These are phyloP conservation scores for Geophilus truncorum DNA, from an alignment of 2,888 invertebrate species.

Conservation along the genomic window DNA sequence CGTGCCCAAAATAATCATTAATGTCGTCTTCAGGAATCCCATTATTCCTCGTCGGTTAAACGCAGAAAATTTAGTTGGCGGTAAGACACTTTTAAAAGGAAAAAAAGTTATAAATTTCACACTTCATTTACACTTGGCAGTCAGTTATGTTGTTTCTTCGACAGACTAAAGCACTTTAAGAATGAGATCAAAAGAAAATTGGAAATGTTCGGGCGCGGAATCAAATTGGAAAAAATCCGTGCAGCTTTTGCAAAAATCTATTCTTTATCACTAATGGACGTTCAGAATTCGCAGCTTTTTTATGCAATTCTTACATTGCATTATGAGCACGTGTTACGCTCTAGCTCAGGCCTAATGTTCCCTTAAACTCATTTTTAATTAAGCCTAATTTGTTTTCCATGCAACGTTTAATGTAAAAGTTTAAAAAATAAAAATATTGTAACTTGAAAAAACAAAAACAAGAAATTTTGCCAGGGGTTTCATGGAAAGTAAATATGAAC, in stretches of 20 bases:
- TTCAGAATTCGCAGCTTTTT: background rate
- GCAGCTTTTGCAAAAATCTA: background rate
- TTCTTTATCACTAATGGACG: background rate
- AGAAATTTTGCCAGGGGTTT: background rate
- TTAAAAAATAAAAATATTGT: background rate
- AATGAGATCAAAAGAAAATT: background rate
- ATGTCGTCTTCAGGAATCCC: background rate
- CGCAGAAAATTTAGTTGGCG: background rate
- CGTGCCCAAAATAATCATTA: background rate
- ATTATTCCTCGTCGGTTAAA: background rate
- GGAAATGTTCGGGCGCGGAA: background rate
- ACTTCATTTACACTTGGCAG: background rate
- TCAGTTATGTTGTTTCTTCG: background rate
- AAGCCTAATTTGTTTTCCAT: too few relatives aligned
- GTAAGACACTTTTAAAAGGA: background rate
- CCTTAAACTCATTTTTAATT: too few relatives aligned
- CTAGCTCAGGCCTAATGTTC: too few relatives aligned
- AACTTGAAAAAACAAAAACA: background rate
- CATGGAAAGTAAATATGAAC: background rate
- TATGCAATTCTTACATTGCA: background rate
- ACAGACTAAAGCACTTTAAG: background rate
- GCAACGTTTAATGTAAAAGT: too few relatives aligned
- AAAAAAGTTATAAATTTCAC: background rate
- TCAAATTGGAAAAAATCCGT: background rate
- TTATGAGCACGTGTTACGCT: too few relatives aligned